Evolutionary conservation across 1,140 invertebrate species (phyloP).

Genomic region (Stratiolaelaps scimitus): DNA sequence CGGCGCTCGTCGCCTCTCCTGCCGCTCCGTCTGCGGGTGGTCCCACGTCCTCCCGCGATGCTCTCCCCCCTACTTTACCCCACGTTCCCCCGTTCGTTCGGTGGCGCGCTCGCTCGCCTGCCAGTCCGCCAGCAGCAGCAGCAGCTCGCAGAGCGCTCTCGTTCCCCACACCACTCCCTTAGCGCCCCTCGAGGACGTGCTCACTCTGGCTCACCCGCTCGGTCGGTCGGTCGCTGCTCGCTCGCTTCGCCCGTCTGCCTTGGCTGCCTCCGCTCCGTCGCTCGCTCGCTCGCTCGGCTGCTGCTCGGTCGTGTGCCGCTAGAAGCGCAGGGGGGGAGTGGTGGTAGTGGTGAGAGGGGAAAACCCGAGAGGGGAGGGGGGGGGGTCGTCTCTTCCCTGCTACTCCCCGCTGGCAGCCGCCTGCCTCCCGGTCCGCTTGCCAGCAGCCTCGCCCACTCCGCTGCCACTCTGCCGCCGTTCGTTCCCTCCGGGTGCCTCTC

Average conservation of each 20-base stretch:
- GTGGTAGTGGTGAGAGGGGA: constrained; percentile 7
- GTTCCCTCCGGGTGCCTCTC: neutral
- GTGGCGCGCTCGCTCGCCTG: neutral
- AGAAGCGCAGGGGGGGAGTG: neutral
- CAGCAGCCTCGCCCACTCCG: too few species aligned
- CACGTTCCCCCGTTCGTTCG: constrained; percentile 1
- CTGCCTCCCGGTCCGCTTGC: neutral
- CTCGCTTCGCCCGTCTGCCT: too few species aligned
- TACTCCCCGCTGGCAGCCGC: neutral
- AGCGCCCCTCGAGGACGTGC: constrained; percentile 24
- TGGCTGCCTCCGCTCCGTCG: neutral
- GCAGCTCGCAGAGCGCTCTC: too few species aligned
- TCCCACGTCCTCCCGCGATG: constrained; percentile 23
- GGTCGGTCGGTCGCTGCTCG: neutral
- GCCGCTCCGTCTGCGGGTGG: constrained; percentile 20
- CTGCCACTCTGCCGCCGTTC: neutral
- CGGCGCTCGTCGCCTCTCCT: constrained; percentile 12
- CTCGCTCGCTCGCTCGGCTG: neutral
- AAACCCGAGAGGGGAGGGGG: neutral
- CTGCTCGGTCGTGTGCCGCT: neutral
- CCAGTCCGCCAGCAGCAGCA: neutral
- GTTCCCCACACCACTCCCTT: neutral
- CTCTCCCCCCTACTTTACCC: neutral
- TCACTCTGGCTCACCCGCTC: constrained; percentile 9
- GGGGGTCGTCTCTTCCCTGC: too few species aligned